A percentile compares a stretch with the other conserved stretches of the same genome.
Evolutionary conservation across 30 jellyfish, hydroid and myxozoan genomes (phyloP).

Genomic region (Pelagia noctiluca): DNA sequence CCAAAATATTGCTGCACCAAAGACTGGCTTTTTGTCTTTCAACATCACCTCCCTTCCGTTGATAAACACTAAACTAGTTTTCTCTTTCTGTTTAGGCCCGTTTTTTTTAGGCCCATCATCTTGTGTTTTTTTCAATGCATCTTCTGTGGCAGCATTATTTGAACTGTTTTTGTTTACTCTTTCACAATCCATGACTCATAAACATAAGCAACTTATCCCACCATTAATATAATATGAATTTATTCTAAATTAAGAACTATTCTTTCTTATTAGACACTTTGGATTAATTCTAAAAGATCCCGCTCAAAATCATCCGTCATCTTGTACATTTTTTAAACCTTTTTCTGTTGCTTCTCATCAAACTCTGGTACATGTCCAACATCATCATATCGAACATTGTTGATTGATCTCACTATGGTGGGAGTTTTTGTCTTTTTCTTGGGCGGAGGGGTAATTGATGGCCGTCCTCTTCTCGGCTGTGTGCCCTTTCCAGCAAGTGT

Average conservation of each 20-base stretch:
- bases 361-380: slow-evolving; percentile 28
- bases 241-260: no score
- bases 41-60: background rate
- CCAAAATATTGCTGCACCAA: background rate
- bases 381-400: slow-evolving; percentile 26
- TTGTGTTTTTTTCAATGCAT: no score
- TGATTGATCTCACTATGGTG: slow-evolving; percentile 22
- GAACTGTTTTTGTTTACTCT: no score
- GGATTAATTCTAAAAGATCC: no score
- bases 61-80: background rate
- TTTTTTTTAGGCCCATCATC: no score
- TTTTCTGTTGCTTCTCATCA: slow-evolving; percentile 5
- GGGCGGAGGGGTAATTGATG: slow-evolving; percentile 10
- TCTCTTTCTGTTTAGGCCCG: background rate
- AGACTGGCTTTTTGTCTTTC: background rate
- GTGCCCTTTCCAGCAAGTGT: slow-evolving; percentile 17
- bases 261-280: no score
- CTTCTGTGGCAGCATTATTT: no score
- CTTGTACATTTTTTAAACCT: no score
- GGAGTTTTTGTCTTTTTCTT: background rate
- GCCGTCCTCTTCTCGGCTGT: slow-evolving; percentile 10
- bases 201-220: no score
- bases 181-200: no score
- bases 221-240: no score
- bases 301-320: no score